Conservation (phyloP, 2,888 invertebrate genomes). For the Oxyteleia sp. region DNA sequence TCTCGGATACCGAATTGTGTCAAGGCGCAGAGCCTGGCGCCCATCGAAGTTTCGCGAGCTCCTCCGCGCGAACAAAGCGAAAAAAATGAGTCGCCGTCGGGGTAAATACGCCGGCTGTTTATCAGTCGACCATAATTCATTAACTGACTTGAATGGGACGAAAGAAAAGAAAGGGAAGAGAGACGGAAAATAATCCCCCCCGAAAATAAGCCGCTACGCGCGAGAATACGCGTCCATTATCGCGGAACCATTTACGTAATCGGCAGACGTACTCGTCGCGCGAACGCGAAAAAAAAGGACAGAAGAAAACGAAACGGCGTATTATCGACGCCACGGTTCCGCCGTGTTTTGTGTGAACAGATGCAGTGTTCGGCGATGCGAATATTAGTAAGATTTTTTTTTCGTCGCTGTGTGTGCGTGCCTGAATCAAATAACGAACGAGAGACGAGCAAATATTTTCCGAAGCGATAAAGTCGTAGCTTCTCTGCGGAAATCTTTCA, state of each 20-base stretch:
- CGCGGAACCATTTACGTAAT: conserved; percentile 37
- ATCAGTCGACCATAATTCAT: background rate
- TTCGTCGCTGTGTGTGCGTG: conserved; percentile 14
- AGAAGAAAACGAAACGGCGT: too few species aligned
- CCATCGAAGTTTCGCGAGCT: conserved; percentile 52
- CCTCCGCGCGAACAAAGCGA: conserved; percentile 63
- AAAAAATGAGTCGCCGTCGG: background rate
- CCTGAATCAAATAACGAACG: conserved; percentile 62
- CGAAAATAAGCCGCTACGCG: conserved; percentile 16
- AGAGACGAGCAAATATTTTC: conserved; percentile 72
- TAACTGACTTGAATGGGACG: background rate
- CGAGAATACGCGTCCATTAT: background rate
- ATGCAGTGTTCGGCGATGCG: conserved; percentile 59
- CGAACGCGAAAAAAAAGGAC: conserved; percentile 20
- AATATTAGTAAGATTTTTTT: conserved; percentile 64
- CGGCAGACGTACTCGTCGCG: conserved; percentile 17
- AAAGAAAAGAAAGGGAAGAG: background rate
- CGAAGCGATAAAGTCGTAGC: conserved; percentile 66
- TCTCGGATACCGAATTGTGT: conserved; percentile 45
- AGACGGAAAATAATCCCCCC: too few species aligned
- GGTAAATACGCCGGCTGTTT: background rate
- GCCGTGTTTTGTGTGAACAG: conserved; percentile 52
- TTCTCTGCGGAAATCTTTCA: conserved; percentile 81
- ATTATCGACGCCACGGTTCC: conserved; percentile 44
- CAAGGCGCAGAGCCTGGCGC: conserved; percentile 31